Evolutionary conservation across 1,140 invertebrate species (phyloP), one percentile per base, ranked within the genome.

Genomic region (Psix sp.): DNA sequence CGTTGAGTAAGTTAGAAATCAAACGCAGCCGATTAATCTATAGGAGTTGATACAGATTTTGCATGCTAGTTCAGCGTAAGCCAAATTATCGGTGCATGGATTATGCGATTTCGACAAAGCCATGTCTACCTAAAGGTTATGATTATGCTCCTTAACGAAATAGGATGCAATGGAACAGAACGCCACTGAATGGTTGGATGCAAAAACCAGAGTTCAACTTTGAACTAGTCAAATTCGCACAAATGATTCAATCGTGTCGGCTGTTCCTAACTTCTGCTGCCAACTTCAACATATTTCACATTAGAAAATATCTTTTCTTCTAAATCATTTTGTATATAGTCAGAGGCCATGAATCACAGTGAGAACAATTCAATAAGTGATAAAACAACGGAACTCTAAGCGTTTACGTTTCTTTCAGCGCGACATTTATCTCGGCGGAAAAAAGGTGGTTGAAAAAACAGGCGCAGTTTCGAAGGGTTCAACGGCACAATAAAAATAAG

Each of bases 71-170:
- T 15, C 2, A 18, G 48, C 52, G 21, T 54, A 51, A 65, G 52
- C 51, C 52, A 65, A 54, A 65, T 65, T 65, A 65, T 65, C 54
- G 21, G 33, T 16, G 45, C 46, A 62, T 51, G n/a, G n/a, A 42
- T 62, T 51, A 62, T 35, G 31, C 21, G 57, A 62, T 51, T 42
- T 40, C 35, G 17, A 26, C 45, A 35, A 43, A 62, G 29, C 38
- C n/a, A n/a, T n/a, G n/a, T n/a, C n/a, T n/a, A n/a, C n/a, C n/a
- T n/a, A n/a, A n/a, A n/a, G n/a, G n/a, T n/a, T n/a, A n/a, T n/a
- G n/a, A n/a, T n/a, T n/a, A n/a, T n/a, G n/a, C n/a, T n/a, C n/a
- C n/a, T n/a, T n/a, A n/a, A n/a, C n/a, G n/a, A n/a, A n/a, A n/a
- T n/a, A n/a, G n/a, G n/a, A n/a, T n/a, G n/a, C n/a, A n/a, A n/a